phyloP scores from a whole-genome alignment of 2,888 invertebrate genomes.

The Noctua comes region DNA sequence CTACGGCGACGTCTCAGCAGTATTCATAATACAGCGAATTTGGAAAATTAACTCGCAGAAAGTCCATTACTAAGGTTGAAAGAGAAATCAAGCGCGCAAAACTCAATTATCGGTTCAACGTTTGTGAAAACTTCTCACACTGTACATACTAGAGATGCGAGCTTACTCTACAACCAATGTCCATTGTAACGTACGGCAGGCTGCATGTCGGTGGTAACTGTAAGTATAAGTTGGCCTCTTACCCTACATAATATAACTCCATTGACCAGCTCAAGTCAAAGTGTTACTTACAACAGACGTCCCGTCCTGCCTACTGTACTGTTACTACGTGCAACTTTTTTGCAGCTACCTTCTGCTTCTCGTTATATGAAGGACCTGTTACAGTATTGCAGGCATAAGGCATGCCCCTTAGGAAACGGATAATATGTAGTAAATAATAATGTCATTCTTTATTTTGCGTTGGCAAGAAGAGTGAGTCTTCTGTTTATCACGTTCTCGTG shows the following conservation, averaged over 20 bases:
- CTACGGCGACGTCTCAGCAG: slow-evolving; percentile 3
- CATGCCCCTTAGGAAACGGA: not conserved
- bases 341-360: not conserved
- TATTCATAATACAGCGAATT: slow-evolving; percentile 3
- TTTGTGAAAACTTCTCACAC: not conserved
- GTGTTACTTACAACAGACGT: not conserved
- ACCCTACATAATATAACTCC: not conserved
- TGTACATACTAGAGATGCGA: not conserved
- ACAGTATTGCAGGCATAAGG: not conserved
- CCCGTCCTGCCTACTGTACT: not conserved
- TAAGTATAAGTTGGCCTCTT: not conserved
- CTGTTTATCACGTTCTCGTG: not conserved
- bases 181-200: not conserved
- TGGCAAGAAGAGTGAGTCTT: not conserved
- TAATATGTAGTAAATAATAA: no score
- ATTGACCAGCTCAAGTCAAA: not conserved
- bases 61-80: not conserved
- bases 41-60: not conserved
- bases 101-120: not conserved
- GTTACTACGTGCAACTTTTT: not conserved
- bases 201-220: not conserved
- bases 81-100: not conserved
- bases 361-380: not conserved
- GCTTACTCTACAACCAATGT: not conserved
- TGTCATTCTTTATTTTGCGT: not conserved